Conservation (phyloP, 30 jellyfish, hydroid and myxozoan genomes). For the Sanderia malayensis region DNA sequence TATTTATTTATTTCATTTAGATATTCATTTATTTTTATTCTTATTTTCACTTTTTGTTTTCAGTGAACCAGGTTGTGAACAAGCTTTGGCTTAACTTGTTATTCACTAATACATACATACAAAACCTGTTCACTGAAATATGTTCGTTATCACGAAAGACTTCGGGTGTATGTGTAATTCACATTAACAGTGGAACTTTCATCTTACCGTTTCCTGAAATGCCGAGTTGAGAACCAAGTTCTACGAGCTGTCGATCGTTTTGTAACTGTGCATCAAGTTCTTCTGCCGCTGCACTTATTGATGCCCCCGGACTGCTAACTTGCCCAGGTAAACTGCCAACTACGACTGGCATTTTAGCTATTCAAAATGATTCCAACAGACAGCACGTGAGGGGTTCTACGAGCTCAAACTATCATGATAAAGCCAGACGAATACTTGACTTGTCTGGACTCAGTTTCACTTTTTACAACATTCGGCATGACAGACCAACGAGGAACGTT, state of each 20-base stretch:
- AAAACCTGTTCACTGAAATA: not conserved
- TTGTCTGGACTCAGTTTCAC: no score
- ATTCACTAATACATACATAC: not conserved
- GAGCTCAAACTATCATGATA: no score
- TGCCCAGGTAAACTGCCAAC: conserved; percentile 14
- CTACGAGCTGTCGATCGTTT: conserved; percentile 54
- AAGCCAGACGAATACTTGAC: no score
- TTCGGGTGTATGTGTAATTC: not conserved
- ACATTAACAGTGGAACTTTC: not conserved
- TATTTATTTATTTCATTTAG: not conserved
- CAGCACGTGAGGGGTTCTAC: no score
- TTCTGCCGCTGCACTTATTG: conserved; percentile 52
- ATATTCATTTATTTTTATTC: no score
- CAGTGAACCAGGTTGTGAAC: no score
- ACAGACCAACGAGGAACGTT: no score
- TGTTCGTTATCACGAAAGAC: not conserved
- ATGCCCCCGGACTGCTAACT: conserved; percentile 9
- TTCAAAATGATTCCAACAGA: no score
- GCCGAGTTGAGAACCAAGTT: conserved; percentile 72
- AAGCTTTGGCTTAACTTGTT: not conserved
- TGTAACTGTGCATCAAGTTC: conserved; percentile 68
- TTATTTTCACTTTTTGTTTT: no score
- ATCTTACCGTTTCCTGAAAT: conserved; percentile 16
- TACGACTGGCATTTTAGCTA: conserved; percentile 61
- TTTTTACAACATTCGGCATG: no score